These are phyloP conservation scores for Rhinopomastus cyanomelas DNA, from an alignment of 2,113 vertebrate species.

Conservation along the genomic window DNA sequence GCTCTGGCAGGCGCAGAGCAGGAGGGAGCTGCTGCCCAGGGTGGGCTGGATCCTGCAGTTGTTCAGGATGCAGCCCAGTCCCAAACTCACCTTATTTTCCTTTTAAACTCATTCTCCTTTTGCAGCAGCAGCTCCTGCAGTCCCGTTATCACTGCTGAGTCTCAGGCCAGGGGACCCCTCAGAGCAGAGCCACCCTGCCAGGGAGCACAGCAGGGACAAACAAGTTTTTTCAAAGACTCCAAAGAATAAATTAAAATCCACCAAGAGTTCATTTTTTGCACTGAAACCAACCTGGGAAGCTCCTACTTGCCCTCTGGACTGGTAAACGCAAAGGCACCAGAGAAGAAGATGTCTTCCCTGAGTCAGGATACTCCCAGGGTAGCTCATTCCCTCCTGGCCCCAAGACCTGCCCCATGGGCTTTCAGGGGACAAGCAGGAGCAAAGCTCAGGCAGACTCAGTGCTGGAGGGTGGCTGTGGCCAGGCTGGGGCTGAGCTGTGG, in stretches of 20 bases:
- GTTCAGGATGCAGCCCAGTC: not conserved
- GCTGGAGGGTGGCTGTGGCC: not conserved
- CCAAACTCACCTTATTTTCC: not conserved
- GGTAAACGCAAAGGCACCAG: not conserved
- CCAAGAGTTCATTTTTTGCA: not conserved
- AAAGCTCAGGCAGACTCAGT: rapidly evolving
- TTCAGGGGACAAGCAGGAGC: not conserved
- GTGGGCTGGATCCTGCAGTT: not conserved
- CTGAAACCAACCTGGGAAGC: not conserved
- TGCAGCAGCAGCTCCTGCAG: not conserved
- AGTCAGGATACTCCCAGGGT: not conserved
- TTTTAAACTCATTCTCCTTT: not conserved
- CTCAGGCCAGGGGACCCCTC: not conserved
- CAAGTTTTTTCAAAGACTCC: not conserved
- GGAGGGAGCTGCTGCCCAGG: not conserved
- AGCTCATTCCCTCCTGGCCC: not conserved
- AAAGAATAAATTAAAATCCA: not conserved
- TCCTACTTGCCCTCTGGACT: not conserved
- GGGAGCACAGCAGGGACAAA: not conserved
- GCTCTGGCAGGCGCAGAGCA: not conserved
- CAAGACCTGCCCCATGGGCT: not conserved
- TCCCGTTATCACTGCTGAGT: not conserved
- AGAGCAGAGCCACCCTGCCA: rapidly evolving
- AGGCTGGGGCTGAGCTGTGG: not conserved
- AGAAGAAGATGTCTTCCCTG: not conserved